Base-by-base conservation (phyloP, 2,797 vertebrate species). In the Carapus acus region DNA sequence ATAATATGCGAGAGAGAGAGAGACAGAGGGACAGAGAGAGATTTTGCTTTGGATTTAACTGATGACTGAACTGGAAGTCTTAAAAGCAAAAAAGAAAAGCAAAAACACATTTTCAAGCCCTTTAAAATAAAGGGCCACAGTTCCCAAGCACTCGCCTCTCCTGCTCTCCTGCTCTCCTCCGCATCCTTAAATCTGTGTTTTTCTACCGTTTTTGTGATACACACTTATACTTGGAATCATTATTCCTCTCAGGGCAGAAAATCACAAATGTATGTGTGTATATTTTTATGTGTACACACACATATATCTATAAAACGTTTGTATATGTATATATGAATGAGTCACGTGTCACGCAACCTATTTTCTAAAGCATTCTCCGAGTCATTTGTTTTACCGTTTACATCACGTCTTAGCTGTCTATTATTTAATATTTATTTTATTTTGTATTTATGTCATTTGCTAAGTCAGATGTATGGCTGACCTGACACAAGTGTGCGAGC, bases 391-490 rank as follows among this genome's bases (percentile, higher is more conserved):
- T 50, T 45, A 33, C 20, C 77, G 75, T 85, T 86, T 84, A 83
- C 82, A 78, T 67, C 22, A 61, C 29, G 74, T 85, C 82, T 83
- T 86, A 76, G 62, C 58, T 78, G 77, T 79, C 70, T 72, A 74
- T 76, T 83, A 90, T 90, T 90, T 90, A 89, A 85, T 90, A 90
- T 90, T 90, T 90, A 89, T 89, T 87, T 65, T 60, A 66, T 82
- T 78, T 78, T 79, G 62, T 88, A 86, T 89, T 83, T 84, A 88
- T 88, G 83, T 79, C 14, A 81, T 83, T 86, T 79, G 65, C 80
- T 74, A 76, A 69, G 70, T 59, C 34, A 81, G 11, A 43, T 58
- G 55, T 43, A 64, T 66, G 41, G 41, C 43, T 62, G 41, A 43
- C 56, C 49, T 76, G 64, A 60, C 6, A 34, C 49, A 52, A 67